Evolutionary conservation across 2,888 invertebrate species (phyloP).

Genomic region (Chydorus sphaericus): DNA sequence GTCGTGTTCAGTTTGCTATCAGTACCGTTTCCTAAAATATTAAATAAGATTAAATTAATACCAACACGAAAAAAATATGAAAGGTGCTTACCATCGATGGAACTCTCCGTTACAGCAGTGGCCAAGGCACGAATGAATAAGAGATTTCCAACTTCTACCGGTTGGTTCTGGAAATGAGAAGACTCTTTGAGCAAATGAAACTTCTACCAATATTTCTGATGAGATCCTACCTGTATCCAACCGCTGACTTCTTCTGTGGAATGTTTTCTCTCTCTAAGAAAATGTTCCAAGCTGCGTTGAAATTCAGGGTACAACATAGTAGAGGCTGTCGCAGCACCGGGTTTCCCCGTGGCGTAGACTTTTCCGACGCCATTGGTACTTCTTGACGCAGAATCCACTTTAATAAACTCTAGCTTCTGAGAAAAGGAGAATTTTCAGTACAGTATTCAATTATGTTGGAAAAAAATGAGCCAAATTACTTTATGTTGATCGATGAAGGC

Average conservation of each 20-base stretch:
- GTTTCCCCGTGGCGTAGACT: too few species aligned
- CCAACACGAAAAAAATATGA: not conserved
- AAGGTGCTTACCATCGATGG: slow-evolving; percentile 37
- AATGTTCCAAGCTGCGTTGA: not conserved
- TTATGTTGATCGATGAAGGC: slow-evolving; percentile 35
- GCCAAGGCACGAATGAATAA: slow-evolving; percentile 57
- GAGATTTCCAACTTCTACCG: slow-evolving; percentile 32
- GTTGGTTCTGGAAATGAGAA: slow-evolving; percentile 29
- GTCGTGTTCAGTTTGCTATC: slow-evolving; percentile 31
- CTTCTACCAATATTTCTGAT: too few species aligned
- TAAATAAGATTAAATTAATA: not conserved
- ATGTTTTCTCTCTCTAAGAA: not conserved
- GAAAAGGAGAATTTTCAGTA: too few species aligned
- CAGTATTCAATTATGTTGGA: not conserved
- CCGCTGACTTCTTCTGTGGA: not conserved
- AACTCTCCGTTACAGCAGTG: slow-evolving; percentile 53
- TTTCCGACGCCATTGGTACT: not conserved
- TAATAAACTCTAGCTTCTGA: not conserved
- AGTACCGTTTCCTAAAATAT: slow-evolving; percentile 16
- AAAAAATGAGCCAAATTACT: not conserved
- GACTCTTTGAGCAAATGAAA: too few species aligned
- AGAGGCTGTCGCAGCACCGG: not conserved
- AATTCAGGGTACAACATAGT: not conserved
- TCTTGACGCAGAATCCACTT: not conserved
- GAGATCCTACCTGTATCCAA: not conserved